Evolutionary conservation across 53 echinoderm and acorn worm species (phyloP), one percentile per base, ranked within the genome.

Genomic region (Patiria pectinifera): DNA sequence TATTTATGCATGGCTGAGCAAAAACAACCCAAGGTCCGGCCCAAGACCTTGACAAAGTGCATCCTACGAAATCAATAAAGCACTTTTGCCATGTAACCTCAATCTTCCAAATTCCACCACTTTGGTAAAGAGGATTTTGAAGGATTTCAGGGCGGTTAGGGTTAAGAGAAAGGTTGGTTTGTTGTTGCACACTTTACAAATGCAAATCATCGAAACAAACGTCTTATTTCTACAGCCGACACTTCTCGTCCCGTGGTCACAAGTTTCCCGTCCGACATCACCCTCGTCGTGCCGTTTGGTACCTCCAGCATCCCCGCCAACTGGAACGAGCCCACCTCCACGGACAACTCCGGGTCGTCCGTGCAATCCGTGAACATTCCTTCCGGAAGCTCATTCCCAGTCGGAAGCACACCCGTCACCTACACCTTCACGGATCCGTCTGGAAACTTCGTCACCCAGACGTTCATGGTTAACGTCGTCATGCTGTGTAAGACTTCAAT

Each of bases 291-390:
- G 44, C 91, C 86, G 2, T 49, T 82, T 76, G 94, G 94, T 0
- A 85, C 90, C 72, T 24, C 78, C 47, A 75, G 92, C 76, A 82
- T 91, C 93, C 25, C 43, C 2, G 83, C 94, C 48, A 86, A 26
- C 74, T 95, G 91, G 87, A 83, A 86, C 16, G n/a, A 35, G 44
- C 96, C 96, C 4, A 85, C 89, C 8, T 94, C 93, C 45, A 71
- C 71, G 13, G 96, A 96, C 69, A 93, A 94, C 77, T 96, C 96
- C 21, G 96, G 46, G 26, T 83, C 75, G 0, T 69, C 78, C 89
- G 53, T 35, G 59, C 25, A 22, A 18, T 44, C 25, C n/a, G 7
- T 44, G 4, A 10, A 21, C 4, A 9, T 18, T 2, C 71, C 70
- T 11, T 78, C 89, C 9, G 89, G 89, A 59, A 79, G 61, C 45